Base-by-base conservation (phyloP, 2,797 vertebrate species). In the Dicrostonyx torquatus region DNA sequence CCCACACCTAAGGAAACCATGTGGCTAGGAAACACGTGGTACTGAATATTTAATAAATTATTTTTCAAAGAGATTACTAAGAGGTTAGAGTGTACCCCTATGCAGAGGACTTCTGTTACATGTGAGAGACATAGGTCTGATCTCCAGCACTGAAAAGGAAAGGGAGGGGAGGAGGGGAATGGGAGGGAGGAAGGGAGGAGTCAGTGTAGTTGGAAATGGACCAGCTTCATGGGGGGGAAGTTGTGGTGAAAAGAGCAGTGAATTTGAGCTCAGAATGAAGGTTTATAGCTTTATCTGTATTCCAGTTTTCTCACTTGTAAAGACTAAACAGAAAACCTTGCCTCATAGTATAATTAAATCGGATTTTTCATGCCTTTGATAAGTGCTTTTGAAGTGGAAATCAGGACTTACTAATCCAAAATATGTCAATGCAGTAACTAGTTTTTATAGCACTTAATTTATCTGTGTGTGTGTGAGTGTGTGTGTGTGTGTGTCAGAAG, bases 341-440 rank as follows among this genome's bases (percentile, higher is more conserved):
- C 9, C 90, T 90, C 15, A 62, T 64, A 62, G 66, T 84, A 24
- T 92, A 89, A 76, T 60, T 68, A 11, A 93, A 68, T 92, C 43
- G 77, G 29, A 26, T 87, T 93, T 87, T 93, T 87, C 90, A 73
- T 80, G 15, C 11, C 37, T 79, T 53, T 73, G 58, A 84, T 87
- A 94, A 94, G 18, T 89, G 72, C 72, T 50, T 96, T 87, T 93
- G 29, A 91, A 92, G 70, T 90, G 22, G n/a, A 95, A 86, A 95
- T 70, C 50, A 66, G 64, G 77, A 20, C 26, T 73, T 64, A 62
- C 64, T 88, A 48, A 43, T 37, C 62, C 43, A 93, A n/a, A 50
- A 86, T 34, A 68, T 1, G 66, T 50, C 62, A 64, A 68, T 37
- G n/a, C 17, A 14, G 8, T 62, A 43, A 2, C 64, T 87, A 31